A percentile compares a stretch with the other conserved stretches of the same genome.
Conservation (phyloP, 35 echinoderm and acorn worm genomes). For the Apostichopus californicus region DNA sequence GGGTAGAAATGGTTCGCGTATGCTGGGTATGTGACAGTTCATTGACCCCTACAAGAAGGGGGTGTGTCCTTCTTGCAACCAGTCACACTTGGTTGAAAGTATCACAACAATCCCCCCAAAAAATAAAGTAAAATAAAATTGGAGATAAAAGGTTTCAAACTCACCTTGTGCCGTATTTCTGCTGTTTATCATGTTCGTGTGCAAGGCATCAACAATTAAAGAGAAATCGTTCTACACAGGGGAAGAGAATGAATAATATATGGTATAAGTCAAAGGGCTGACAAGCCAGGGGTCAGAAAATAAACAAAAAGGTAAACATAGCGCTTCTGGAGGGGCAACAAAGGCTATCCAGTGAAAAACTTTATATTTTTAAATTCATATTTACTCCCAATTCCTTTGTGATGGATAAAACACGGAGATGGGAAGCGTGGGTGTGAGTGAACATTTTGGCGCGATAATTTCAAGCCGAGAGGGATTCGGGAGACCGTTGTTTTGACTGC, state of each 20-base stretch:
- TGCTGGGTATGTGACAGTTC: slow-evolving; percentile 18
- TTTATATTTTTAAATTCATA: neutral
- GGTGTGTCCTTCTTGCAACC: slow-evolving; percentile 13
- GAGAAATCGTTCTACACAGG: slow-evolving; percentile 41
- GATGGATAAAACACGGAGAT: slow-evolving; percentile 26
- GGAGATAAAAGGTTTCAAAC: neutral
- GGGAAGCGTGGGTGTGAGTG: slow-evolving; percentile 44
- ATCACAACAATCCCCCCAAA: neutral
- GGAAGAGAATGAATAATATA: slow-evolving; percentile 8
- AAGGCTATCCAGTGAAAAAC: neutral
- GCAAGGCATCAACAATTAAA: slow-evolving; percentile 51
- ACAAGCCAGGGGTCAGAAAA: slow-evolving; percentile 17
- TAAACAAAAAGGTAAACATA: slow-evolving; percentile 5
- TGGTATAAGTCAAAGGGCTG: slow-evolving; percentile 9
- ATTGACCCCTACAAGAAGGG: slow-evolving; percentile 41
- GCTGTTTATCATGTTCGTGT: slow-evolving; percentile 34
- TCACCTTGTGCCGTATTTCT: slow-evolving; percentile 43
- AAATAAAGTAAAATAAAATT: neutral
- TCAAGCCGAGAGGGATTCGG: slow-evolving; percentile 13
- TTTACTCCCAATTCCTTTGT: neutral
- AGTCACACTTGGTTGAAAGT: neutral
- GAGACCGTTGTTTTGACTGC: slow-evolving; percentile 3
- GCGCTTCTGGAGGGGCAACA: neutral
- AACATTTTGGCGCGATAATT: slow-evolving; percentile 50
- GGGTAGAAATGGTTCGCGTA: no score